phyloP scores from a whole-genome alignment of 1,140 invertebrate species.

The Drosophila ercepeae region DNA sequence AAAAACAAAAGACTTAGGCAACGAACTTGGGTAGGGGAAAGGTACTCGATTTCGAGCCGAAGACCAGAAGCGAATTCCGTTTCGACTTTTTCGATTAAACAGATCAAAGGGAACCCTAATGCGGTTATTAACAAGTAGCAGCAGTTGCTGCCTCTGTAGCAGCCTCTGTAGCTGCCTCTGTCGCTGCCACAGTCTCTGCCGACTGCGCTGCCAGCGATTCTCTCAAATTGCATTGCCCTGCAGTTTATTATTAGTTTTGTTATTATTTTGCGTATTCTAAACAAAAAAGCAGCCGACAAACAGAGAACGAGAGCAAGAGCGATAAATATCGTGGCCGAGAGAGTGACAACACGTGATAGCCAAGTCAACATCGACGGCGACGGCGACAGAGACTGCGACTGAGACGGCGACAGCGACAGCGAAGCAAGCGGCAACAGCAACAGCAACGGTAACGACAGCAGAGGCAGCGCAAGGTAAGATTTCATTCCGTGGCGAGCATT shows the following conservation, averaged over 20 bases:
- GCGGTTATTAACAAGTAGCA: constrained; percentile 72
- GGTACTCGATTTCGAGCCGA: constrained; percentile 22
- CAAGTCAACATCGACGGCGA: constrained; percentile 2
- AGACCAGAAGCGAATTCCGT: constrained; percentile 67
- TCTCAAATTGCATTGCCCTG: constrained; percentile 78
- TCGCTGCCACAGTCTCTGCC: not conserved
- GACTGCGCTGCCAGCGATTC: constrained; percentile 34
- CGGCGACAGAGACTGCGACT: constrained; percentile 7
- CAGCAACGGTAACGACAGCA: not conserved
- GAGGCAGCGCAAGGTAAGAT: constrained; percentile 57
- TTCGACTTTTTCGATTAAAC: constrained; percentile 75
- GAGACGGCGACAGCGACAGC: constrained; percentile 15
- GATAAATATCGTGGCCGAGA: constrained; percentile 11
- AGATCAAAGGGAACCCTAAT: constrained; percentile 75
- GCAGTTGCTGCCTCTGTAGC: not conserved
- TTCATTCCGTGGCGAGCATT: constrained; percentile 76
- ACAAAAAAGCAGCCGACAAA: constrained; percentile 64
- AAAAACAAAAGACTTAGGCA: constrained; percentile 79
- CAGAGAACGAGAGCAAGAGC: constrained; percentile 13
- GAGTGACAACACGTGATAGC: constrained; percentile 33
- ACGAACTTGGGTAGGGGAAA: constrained; percentile 43
- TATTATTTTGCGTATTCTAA: constrained; percentile 84
- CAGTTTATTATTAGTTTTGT: constrained; percentile 83
- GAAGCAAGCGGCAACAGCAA: not conserved
- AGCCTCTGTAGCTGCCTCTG: not conserved